These are phyloP conservation scores for Marisa cornuarietis DNA, from an alignment of 1,140 invertebrate species.

Conservation along the genomic window DNA sequence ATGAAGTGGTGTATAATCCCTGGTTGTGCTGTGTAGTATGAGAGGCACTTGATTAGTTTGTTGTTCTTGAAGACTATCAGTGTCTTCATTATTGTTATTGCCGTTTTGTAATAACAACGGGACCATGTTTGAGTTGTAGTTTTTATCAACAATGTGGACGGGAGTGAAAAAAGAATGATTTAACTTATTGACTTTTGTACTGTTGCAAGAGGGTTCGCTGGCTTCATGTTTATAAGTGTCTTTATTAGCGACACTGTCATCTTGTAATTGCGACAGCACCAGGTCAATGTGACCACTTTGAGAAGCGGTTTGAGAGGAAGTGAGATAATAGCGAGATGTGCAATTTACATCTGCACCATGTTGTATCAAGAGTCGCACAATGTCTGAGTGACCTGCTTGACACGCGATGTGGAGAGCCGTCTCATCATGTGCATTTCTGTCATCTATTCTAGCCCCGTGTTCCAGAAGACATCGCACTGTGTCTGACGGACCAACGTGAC, in stretches of 20 bases:
- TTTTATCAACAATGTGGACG: background rate
- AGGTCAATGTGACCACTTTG: background rate
- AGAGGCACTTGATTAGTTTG: no score
- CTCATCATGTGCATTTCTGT: no score
- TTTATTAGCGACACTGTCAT: no score
- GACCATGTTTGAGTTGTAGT: background rate
- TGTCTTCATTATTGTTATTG: background rate
- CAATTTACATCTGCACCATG: background rate
- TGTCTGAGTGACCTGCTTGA: background rate
- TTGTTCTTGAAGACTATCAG: no score
- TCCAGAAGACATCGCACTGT: background rate
- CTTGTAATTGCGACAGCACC: background rate
- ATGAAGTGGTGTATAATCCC: conserved; percentile 71
- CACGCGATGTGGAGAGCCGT: background rate
- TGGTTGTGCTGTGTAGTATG: conserved; percentile 73
- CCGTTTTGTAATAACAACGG: background rate
- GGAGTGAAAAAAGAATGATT: background rate
- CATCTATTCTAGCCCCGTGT: background rate
- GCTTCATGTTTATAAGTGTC: no score
- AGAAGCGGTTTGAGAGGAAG: background rate
- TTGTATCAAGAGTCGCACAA: background rate
- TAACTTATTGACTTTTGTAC: background rate
- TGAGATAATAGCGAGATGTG: background rate
- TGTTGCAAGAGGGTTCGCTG: no score
- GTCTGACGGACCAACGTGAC: background rate